Evolutionary conservation across 1,140 invertebrate species (phyloP), one percentile per base, ranked within the genome.

Genomic region (Pogonomyrmex californicus): DNA sequence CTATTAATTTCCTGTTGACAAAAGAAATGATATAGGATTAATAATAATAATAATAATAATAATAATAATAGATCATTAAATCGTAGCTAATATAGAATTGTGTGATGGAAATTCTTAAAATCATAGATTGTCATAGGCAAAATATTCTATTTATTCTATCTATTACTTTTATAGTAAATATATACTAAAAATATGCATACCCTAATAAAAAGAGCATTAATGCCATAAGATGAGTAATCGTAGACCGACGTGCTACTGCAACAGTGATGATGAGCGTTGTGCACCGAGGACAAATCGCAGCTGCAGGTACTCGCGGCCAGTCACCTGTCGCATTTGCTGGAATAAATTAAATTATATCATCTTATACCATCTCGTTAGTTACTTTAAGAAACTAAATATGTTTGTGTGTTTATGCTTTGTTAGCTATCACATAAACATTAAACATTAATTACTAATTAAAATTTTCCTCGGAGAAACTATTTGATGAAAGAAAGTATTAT

Each of bases 231-330:
- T 95, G 95, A 4, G 94, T 92, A 9, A 93, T 73, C 47, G 87
- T 87, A 4, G 93, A 92, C 77, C 91, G 82, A 66, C 93, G 91
- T 44, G 90, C 86, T 56, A 92, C 86, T n/a, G 92, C 91, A 4
- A 92, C 71, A 0, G 94, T 95, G 6, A 95, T 76, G 6, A 95
- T 89, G 14, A 94, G 71, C 23, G 91, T 88, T 38, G 91, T 89
- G 85, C 95, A 95, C 54, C 92, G 88, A 17, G 94, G 93, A 86
- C 95, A 95, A 60, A 94, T 85, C 0, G 93, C 75, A 5, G 93
- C 90, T 0, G 92, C 88, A 0, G 95, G 94, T 75, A 93, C 92
- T 5, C 94, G 89, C 0, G 93, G 92, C 87, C 93, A 93, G 41
- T 83, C 36, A 54, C 70, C 56, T 14, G 49, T 77, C 14, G 73